Evolutionary conservation across 1,140 invertebrate species (phyloP), one percentile per base, ranked within the genome.

Genomic region (Orius insidiosus): DNA sequence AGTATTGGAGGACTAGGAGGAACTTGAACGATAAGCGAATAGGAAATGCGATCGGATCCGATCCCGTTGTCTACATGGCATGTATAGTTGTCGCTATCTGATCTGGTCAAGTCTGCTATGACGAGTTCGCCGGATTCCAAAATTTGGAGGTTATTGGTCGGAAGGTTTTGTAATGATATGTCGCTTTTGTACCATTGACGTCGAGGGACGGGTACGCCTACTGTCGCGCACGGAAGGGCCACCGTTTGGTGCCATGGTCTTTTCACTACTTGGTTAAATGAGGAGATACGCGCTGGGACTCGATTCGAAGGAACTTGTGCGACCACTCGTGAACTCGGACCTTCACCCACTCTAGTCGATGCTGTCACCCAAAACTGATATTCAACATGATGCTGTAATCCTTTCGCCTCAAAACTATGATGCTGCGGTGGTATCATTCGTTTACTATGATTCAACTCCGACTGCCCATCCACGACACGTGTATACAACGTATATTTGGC

Each of bases 341-440:
- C 80, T 58, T 84, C 80, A 0, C 80, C 81, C 34, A 80, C 71
- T 16, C 75, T 63, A 0, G 80, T 85, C 9, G 74, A 76, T 7
- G 78, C 80, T 2, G 79, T 80, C 6, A 85, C 76, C 80, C 80
- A 85, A 57, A 81, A 82, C 58, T 84, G 75, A 58, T 88, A 87
- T 49, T 77, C 74, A 3, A 80, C 78, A 32, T 81, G 72, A 3
- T 81, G 78, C 51, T 80, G 74, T 8, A 88, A 62, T 36, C 70
- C 70, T 46, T 74, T 76, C 1, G 73, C 68, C 56, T 81, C 77
- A 52, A 72, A 79, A 43, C 64, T 70, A 1, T 70, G 71, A 47
- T 75, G 73, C 39, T 72, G 69, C 7, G 71, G 70, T 2, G 70
- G 68, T 36, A 80, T 59, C 13, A 66, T 74, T 50, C 71, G 64